Evolutionary conservation across 2,113 vertebrate species (phyloP).

Genomic region (Limnothrissa miodon): DNA sequence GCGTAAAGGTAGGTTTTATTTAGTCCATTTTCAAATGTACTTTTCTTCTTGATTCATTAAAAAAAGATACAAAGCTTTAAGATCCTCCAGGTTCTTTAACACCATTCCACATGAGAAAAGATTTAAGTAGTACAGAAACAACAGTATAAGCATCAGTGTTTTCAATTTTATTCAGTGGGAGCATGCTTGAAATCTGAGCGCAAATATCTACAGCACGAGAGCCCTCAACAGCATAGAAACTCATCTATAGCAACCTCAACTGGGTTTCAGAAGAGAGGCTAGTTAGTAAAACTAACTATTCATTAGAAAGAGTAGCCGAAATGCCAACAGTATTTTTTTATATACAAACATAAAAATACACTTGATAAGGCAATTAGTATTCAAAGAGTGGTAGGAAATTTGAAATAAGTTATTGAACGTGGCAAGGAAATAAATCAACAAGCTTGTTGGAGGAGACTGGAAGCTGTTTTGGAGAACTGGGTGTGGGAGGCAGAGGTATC

Average conservation of each 20-base stretch:
- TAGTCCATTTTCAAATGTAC: constrained; percentile 74
- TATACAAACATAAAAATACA: constrained; percentile 47
- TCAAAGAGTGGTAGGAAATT: constrained; percentile 57
- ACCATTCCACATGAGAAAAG: constrained; percentile 56
- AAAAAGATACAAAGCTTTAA: constrained; percentile 70
- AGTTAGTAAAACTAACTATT: constrained; percentile 62
- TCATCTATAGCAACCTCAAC: constrained; percentile 26
- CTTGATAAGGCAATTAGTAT: constrained; percentile 55
- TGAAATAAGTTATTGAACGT: constrained; percentile 71
- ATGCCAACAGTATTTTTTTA: constrained; percentile 48
- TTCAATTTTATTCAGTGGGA: constrained; percentile 49
- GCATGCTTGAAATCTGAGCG: constrained; percentile 60
- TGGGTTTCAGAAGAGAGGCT: constrained; percentile 51
- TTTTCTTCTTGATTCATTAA: constrained; percentile 70
- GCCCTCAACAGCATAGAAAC: constrained; percentile 59
- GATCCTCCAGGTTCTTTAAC: constrained; percentile 60
- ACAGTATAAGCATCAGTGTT: constrained; percentile 65
- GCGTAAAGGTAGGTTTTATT: constrained; percentile 66
- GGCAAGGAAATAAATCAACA: constrained; percentile 51
- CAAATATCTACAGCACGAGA: constrained; percentile 70
- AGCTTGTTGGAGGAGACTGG: constrained; percentile 44
- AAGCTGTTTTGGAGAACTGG: neutral
- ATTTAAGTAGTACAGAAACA: constrained; percentile 57
- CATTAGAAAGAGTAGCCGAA: constrained; percentile 41
- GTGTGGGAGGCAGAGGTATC: constrained; percentile 2